A percentile compares a stretch with the other conserved stretches of the same genome.
Evolutionary conservation across 2,888 invertebrate species (phyloP).

Genomic region (Chrysopilus asiliformis): DNA sequence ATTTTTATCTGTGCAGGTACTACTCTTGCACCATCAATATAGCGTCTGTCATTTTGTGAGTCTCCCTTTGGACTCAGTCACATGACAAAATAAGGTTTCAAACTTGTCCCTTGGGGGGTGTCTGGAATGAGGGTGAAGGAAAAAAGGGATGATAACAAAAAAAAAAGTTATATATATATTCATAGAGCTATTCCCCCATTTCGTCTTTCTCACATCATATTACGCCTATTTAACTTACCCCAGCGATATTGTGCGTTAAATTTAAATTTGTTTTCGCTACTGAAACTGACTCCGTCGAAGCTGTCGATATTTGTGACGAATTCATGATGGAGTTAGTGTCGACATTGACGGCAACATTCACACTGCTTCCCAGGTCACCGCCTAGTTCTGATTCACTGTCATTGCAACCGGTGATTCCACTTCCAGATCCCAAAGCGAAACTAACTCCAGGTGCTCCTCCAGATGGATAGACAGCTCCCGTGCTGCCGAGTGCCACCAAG

Average conservation of each 20-base stretch:
- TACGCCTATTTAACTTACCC: slow-evolving; percentile 21
- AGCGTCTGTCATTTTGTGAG: no score
- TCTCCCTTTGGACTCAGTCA: no score
- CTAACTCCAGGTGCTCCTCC: slow-evolving; percentile 1
- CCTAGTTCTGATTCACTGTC: slow-evolving; percentile 16
- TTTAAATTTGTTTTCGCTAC: slow-evolving; percentile 19
- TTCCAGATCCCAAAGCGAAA: slow-evolving; percentile 9
- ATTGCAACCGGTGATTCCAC: slow-evolving; percentile 12
- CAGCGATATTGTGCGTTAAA: slow-evolving; percentile 23
- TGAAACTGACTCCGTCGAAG: slow-evolving; percentile 29
- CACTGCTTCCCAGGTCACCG: slow-evolving; percentile 16
- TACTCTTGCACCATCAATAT: no score
- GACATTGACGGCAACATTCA: slow-evolving; percentile 15
- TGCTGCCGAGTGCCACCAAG: slow-evolving; percentile 11
- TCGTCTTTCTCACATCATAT: no score
- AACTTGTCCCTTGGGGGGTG: no score
- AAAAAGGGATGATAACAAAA: no score
- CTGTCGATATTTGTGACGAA: slow-evolving; percentile 35
- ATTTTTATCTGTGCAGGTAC: no score
- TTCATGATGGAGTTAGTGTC: slow-evolving; percentile 35
- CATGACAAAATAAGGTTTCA: no score
- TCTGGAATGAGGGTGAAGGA: no score
- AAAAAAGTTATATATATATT: no score
- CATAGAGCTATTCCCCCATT: no score
- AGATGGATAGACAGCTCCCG: slow-evolving; percentile 5